Conservation (phyloP, 2,888 invertebrate species). For the Cephus nigrinus region DNA sequence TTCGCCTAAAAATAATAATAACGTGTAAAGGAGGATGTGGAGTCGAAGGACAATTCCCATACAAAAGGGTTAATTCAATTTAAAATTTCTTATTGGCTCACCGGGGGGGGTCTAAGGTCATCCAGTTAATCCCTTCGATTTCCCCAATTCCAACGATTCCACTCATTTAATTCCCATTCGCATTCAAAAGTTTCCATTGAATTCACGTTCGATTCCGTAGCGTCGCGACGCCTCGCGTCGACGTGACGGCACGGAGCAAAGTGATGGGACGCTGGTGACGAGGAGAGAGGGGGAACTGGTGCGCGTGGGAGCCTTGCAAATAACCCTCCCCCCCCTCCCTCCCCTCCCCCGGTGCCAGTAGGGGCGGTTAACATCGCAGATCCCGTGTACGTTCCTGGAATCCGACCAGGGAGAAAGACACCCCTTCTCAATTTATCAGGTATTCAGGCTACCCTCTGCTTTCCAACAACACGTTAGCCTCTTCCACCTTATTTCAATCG, state of each 20-base stretch:
- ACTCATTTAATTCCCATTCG: neutral
- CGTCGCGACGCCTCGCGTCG: neutral
- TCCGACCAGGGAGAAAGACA: neutral
- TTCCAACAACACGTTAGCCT: neutral
- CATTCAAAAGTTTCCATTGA: neutral
- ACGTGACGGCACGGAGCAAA: neutral
- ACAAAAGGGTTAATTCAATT: no score
- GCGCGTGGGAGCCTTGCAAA: neutral
- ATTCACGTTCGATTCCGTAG: neutral
- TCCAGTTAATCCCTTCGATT: neutral
- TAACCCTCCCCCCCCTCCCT: neutral
- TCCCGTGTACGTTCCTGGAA: neutral
- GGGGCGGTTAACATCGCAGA: neutral
- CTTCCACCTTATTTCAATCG: slow-evolving; percentile 29
- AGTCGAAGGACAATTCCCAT: neutral
- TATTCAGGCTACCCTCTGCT: slow-evolving; percentile 34
- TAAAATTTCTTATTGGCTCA: neutral
- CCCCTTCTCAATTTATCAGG: slow-evolving; percentile 39
- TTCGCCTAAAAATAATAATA: neutral
- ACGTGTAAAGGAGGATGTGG: neutral
- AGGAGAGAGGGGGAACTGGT: neutral
- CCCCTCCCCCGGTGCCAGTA: neutral
- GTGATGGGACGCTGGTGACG: neutral
- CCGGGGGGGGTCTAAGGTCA: neutral
- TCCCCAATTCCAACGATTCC: neutral